Conservation (phyloP, 2,888 invertebrate species). For the Apodemia duryi region DNA sequence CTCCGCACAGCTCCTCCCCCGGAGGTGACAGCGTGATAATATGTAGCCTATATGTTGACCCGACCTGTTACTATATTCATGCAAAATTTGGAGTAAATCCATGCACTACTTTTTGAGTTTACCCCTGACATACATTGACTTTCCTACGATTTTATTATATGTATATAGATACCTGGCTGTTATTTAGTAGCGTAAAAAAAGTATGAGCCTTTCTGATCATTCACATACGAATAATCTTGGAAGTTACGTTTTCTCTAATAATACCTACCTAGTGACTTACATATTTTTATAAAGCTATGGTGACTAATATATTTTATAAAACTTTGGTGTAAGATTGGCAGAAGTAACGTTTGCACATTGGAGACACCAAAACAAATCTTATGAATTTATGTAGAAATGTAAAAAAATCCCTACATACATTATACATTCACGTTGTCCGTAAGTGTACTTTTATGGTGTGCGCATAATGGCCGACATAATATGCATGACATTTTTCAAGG, state of each 20-base stretch:
- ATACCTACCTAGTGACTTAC: too few species aligned
- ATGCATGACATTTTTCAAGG: background rate
- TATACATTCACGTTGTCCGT: constrained; percentile 21
- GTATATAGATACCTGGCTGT: too few species aligned
- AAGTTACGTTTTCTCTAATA: background rate
- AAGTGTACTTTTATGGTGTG: constrained; percentile 12
- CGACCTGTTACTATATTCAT: too few species aligned
- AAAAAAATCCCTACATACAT: constrained; percentile 18
- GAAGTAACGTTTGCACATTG: constrained; percentile 49
- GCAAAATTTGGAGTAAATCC: too few species aligned
- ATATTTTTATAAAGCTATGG: too few species aligned
- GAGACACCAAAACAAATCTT: constrained; percentile 64
- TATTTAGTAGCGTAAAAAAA: too few species aligned
- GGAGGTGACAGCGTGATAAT: too few species aligned
- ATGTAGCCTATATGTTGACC: too few species aligned
- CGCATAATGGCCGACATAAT: background rate
- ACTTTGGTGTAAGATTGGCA: background rate
- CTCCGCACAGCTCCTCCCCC: too few species aligned
- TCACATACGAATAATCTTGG: background rate
- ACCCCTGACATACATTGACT: too few species aligned
- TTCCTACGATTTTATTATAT: too few species aligned
- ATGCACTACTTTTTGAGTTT: too few species aligned
- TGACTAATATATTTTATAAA: background rate
- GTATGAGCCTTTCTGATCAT: background rate
- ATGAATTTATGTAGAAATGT: constrained; percentile 50